Percentiles rank a stretch among this genome's conserved stretches.
phyloP scores from a whole-genome alignment of 2,888 invertebrate genomes.

The Aleiodes leptofemur region DNA sequence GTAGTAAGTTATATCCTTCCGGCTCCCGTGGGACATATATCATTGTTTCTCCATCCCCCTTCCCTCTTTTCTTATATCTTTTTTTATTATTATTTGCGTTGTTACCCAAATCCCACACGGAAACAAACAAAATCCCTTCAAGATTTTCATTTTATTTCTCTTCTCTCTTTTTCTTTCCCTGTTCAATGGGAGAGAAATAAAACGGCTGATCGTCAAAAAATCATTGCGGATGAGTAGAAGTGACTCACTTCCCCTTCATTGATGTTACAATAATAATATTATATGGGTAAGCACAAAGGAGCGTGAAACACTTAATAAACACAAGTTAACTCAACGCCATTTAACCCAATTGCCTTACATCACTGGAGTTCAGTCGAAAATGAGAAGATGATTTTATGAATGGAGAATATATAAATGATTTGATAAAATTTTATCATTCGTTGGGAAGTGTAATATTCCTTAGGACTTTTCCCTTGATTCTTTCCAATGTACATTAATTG shows the following conservation, averaged over 20 bases:
- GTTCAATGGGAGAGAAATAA: background rate
- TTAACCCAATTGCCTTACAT: conserved; percentile 59
- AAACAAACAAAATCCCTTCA: background rate
- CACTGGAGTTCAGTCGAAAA: conserved; percentile 5
- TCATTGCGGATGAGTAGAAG: conserved; percentile 45
- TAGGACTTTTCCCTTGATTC: no score
- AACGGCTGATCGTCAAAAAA: conserved; percentile 2
- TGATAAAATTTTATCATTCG: no score
- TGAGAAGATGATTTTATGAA: conserved; percentile 12
- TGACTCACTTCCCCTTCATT: conserved; percentile 63
- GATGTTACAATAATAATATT: conserved; percentile 60
- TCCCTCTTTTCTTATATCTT: background rate
- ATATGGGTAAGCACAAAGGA: conserved; percentile 51
- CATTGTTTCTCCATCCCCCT: conserved; percentile 15
- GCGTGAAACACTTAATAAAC: conserved; percentile 42
- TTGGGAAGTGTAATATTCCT: no score
- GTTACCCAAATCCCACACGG: conserved; percentile 2
- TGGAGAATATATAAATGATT: conserved; percentile 3
- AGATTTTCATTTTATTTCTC: background rate
- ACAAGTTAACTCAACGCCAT: conserved; percentile 50
- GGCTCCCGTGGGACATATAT: conserved; percentile 22
- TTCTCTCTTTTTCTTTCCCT: background rate
- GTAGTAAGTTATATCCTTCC: conserved; percentile 31
- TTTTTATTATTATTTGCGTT: background rate
- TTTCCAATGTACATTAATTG: no score